phyloP scores from a whole-genome alignment of 2,888 invertebrate species.

The Cordilura impudica region DNA sequence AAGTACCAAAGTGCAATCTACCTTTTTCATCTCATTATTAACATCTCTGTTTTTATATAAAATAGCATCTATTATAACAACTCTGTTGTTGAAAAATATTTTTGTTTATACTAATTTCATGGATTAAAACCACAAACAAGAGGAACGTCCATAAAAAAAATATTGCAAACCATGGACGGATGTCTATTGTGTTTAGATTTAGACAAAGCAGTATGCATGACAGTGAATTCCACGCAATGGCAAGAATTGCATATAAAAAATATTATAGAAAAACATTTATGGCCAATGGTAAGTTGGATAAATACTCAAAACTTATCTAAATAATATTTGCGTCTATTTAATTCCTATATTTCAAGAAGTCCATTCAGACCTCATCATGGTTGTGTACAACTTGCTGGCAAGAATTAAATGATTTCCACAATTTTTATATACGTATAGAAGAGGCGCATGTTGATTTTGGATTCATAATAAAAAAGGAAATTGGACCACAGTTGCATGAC shows the following conservation, averaged over 20 bases:
- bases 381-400: slow-evolving; percentile 70
- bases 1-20: not conserved
- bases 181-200: slow-evolving; percentile 3
- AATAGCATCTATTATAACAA: not conserved
- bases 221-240: slow-evolving; percentile 9
- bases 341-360: not conserved
- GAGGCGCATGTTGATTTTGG: slow-evolving; percentile 30
- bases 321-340: too few species aligned
- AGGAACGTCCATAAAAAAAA: too few species aligned
- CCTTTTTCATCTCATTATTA: too few species aligned
- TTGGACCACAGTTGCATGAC: not conserved
- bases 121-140: not conserved
- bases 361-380: slow-evolving; percentile 2
- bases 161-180: not conserved
- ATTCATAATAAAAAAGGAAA: slow-evolving; percentile 18
- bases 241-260: not conserved
- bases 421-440: slow-evolving; percentile 46
- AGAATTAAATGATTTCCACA: slow-evolving; percentile 67
- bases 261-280: slow-evolving; percentile 20
- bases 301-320: too few species aligned
- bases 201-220: not conserved
- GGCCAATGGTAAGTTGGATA: slow-evolving; percentile 15
- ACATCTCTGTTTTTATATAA: too few species aligned
- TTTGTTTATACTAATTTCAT: not conserved
- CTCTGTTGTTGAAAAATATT: not conserved